These are phyloP conservation scores for Halisarca cf. caerulea DNA, from an alignment of 37 sponge, comb jelly and placozoan genomes.

Conservation along the genomic window DNA sequence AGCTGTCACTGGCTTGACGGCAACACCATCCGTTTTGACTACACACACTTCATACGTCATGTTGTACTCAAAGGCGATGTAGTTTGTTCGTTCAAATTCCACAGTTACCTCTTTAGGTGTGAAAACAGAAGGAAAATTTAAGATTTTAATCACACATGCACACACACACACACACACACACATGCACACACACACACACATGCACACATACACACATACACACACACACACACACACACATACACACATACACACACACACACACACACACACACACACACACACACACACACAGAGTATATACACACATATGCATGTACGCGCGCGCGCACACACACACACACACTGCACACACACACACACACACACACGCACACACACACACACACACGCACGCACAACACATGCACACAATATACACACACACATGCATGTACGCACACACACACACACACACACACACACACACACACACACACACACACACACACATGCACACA, in stretches of 20 bases:
- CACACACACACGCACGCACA: neutral
- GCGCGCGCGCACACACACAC: neutral
- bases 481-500: neutral
- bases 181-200: too few species aligned
- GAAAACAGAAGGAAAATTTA: neutral
- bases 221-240: neutral
- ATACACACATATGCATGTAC: neutral
- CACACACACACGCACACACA: neutral
- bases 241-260: neutral
- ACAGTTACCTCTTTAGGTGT: too few species aligned
- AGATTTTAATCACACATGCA: neutral
- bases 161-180: neutral
- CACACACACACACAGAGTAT: neutral
- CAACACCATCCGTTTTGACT: neutral
- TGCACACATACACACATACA: neutral
- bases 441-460: neutral
- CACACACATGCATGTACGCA: neutral
- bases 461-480: neutral
- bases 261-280: neutral
- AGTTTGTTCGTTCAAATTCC: neutral
- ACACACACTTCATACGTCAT: conserved; percentile 12
- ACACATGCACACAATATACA: neutral
- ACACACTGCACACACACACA: neutral
- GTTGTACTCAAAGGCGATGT: neutral
- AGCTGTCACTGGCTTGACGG: neutral